Evolutionary conservation across 2,888 invertebrate genomes (phyloP).

Genomic region (Syritta pipiens): DNA sequence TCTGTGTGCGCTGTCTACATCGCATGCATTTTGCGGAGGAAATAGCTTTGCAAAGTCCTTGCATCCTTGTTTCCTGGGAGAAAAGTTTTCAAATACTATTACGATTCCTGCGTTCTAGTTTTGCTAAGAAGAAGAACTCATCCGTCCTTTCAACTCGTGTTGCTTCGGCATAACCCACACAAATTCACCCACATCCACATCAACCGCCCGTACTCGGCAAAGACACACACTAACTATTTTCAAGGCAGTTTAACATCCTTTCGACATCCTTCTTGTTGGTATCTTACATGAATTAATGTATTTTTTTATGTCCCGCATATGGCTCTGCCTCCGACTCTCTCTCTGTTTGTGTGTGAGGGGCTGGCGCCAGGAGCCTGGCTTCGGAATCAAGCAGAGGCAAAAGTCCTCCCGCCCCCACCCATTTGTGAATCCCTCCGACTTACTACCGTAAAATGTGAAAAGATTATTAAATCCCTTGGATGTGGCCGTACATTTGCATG

Average conservation of each 20-base stretch:
- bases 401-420: conserved; percentile 3
- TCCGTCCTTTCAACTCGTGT: conserved; percentile 37
- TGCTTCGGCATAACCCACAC: background rate
- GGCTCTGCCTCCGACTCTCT: background rate
- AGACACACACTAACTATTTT: conserved; percentile 24
- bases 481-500: conserved; percentile 36
- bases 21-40: conserved; percentile 11
- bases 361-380: conserved; percentile 28
- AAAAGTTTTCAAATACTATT: conserved; percentile 30
- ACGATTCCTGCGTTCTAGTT: conserved; percentile 41
- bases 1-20: conserved; percentile 1
- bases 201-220: background rate
- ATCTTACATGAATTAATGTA: conserved; percentile 47
- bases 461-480: conserved; percentile 50
- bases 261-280: conserved; percentile 31
- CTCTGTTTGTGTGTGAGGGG: background rate
- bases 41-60: conserved; percentile 28
- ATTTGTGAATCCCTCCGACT: conserved; percentile 38
- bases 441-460: conserved; percentile 32
- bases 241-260: conserved; percentile 53
- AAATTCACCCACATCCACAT: background rate
- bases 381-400: no score
- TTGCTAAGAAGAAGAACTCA: conserved; percentile 25
- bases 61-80: conserved; percentile 2
- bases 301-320: conserved; percentile 15